phyloP scores from a whole-genome alignment of 2,113 vertebrate species.

The Phaethon lepturus region DNA sequence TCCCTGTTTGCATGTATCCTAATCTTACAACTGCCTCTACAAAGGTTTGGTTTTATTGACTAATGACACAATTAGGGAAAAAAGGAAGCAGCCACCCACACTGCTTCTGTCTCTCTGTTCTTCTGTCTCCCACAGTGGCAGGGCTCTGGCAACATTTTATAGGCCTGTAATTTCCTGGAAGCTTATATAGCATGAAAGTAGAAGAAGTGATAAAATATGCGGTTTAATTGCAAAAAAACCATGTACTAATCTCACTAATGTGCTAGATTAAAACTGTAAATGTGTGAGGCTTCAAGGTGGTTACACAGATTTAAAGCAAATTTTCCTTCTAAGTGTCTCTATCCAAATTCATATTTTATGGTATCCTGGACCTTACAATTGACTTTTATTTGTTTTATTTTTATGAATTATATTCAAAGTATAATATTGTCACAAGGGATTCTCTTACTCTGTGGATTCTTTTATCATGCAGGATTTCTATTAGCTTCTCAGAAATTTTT shows the following conservation, averaged over 20 bases:
- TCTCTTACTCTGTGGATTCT: constrained; percentile 19
- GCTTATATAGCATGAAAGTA: constrained; percentile 79
- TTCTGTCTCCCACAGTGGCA: constrained; percentile 49
- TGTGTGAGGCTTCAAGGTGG: constrained; percentile 65
- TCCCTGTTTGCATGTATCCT: background rate
- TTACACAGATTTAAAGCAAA: constrained; percentile 73
- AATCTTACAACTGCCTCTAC: background rate
- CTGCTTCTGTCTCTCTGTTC: constrained; percentile 42
- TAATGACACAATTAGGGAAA: background rate
- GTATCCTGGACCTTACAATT: constrained; percentile 48
- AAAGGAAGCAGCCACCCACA: background rate
- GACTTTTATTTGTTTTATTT: constrained; percentile 69
- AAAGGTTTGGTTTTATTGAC: background rate
- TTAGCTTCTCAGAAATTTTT: background rate
- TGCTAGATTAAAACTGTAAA: constrained; percentile 72
- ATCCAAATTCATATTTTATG: constrained; percentile 64
- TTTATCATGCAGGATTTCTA: constrained; percentile 6
- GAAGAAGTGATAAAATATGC: constrained; percentile 78
- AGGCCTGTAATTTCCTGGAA: constrained; percentile 73
- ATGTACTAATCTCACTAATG: constrained; percentile 76
- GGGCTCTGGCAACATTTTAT: constrained; percentile 56
- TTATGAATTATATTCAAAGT: constrained; percentile 66
- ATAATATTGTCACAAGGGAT: constrained; percentile 63
- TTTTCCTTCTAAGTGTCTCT: constrained; percentile 46
- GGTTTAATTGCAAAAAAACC: constrained; percentile 72